Evolutionary conservation across 2,797 vertebrate species (phyloP), one percentile per base, ranked within the genome.

Genomic region (Danio kyathit): DNA sequence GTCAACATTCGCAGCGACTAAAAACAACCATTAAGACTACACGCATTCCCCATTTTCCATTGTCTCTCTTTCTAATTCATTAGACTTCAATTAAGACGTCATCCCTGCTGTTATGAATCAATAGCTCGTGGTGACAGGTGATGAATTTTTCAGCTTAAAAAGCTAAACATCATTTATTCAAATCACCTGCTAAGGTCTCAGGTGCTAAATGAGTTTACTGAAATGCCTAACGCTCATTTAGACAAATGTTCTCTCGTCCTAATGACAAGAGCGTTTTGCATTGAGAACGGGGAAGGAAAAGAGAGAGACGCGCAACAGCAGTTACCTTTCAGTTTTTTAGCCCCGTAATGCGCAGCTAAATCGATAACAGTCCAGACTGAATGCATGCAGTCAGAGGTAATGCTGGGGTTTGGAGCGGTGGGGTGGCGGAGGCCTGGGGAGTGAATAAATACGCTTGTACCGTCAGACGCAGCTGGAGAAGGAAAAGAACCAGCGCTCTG

Each of bases 161-260:
- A 92, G 90, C 91, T 93, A 93, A 94, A 94, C 92, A 93, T 93
- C 91, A 93, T 94, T 93, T 94, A 94, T 93, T 92, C 91, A 91
- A 90, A 93, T 94, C 93, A 94, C 92, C 94, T 93, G 91, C 91
- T 90, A 91, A 89, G 91, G 90, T 93, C 91, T 90, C 79, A 56
- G 92, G 92, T 93, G 93, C 93, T 90, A 91, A 93, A 93, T 90
- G 91, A 93, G 92, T 94, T 94, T 93, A 94, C 91, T 87, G 89
- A 92, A 81, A 92, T 84, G 90, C 90, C 92, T 88, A 89, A 90
- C 88, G 89, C 92, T 91, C 91, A 93, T 95, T 94, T 93, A 92
- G 91, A 92, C 90, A 93, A 92, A 93, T 94, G 90, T 91, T 92
- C 88, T 85, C 90, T 92, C 91, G 90, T 91, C 90, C 91, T 92